Evolutionary conservation across 2,888 invertebrate genomes (phyloP).

Genomic region (Ormyrus labotus): DNA sequence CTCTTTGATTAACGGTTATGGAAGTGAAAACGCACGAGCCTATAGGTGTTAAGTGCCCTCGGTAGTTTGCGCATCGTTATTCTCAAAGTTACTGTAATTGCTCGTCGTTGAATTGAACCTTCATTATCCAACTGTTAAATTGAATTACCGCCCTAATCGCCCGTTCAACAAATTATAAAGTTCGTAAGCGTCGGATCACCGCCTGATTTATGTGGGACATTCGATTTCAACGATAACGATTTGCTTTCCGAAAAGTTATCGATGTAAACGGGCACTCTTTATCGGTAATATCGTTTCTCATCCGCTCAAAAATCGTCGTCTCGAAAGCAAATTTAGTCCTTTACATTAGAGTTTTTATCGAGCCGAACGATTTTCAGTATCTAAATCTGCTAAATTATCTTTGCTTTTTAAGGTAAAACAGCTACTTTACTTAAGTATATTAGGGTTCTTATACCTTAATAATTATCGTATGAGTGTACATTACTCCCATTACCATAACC

Average conservation of each 20-base stretch:
- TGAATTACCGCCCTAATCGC: slow-evolving; percentile 43
- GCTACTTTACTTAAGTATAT: no score
- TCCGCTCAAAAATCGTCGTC: no score
- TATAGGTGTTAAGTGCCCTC: slow-evolving; percentile 67
- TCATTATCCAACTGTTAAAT: slow-evolving; percentile 52
- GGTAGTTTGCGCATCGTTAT: slow-evolving; percentile 62
- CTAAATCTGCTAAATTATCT: no score
- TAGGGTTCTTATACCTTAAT: no score
- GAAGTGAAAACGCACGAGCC: slow-evolving; percentile 59
- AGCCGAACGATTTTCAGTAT: no score
- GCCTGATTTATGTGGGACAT: slow-evolving; percentile 31
- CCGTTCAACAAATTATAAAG: slow-evolving; percentile 38
- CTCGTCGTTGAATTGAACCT: slow-evolving; percentile 36
- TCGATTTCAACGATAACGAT: slow-evolving; percentile 29
- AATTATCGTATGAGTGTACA: no score
- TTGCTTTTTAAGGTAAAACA: no score
- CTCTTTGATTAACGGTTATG: slow-evolving; percentile 65
- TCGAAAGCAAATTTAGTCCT: no score
- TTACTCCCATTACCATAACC: no score
- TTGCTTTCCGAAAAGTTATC: background rate
- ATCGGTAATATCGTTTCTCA: slow-evolving; percentile 2
- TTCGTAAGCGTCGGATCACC: background rate
- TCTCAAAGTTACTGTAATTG: slow-evolving; percentile 59
- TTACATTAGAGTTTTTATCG: background rate
- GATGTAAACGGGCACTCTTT: background rate